Conservation (phyloP, 2,113 vertebrate species). For the Eurystomus gularis region DNA sequence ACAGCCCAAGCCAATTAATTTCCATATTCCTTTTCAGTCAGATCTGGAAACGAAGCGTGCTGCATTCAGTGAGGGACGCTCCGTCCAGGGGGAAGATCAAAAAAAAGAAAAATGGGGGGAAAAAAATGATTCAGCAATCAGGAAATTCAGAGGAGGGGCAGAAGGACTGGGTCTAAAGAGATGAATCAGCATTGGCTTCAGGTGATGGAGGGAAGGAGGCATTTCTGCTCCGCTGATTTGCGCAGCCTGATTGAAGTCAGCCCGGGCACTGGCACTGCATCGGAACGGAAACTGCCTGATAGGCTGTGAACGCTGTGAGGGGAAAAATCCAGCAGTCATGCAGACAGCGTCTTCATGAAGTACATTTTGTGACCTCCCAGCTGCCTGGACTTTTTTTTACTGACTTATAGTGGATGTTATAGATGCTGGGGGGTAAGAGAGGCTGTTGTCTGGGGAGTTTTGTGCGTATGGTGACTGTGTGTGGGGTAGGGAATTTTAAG, state of each 20-base stretch:
- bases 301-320: neutral
- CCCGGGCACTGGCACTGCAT: neutral
- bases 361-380: conserved; percentile 21
- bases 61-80: neutral
- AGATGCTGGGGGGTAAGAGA: neutral
- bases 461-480: neutral
- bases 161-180: neutral
- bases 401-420: neutral
- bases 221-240: conserved; percentile 37
- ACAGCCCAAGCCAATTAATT: conserved; percentile 45
- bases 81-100: neutral
- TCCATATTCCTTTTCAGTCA: conserved; percentile 42
- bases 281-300: neutral
- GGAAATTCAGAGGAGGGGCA: neutral
- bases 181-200: conserved; percentile 61
- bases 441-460: neutral
- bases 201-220: conserved; percentile 18
- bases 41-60: neutral
- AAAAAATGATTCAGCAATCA: conserved; percentile 18
- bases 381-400: conserved; percentile 5
- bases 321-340: neutral
- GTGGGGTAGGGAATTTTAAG: conserved; percentile 41
- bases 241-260: conserved; percentile 49
- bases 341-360: conserved; percentile 34
- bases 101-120: neutral